Conservation (phyloP, 2,113 vertebrate species). For the Sinocyclocheilus maitianheensis region DNA sequence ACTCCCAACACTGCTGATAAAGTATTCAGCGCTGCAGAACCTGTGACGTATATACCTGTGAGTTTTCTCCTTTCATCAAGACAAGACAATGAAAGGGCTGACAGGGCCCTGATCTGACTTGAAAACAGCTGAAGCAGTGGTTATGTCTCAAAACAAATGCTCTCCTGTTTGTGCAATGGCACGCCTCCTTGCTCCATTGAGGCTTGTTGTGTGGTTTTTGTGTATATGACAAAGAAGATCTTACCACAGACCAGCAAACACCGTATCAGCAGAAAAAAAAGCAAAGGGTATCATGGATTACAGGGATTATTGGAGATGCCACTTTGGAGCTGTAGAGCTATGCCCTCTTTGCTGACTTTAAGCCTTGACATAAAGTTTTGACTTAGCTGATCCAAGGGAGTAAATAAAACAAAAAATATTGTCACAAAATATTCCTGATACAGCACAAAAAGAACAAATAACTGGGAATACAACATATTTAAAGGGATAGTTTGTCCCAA, state of each 20-base stretch:
- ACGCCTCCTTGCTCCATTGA: background rate
- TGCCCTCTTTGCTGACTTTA: conserved; percentile 51
- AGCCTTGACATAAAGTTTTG: conserved; percentile 39
- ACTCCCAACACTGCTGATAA: background rate
- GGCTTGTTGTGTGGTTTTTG: background rate
- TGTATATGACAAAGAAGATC: conserved; percentile 35
- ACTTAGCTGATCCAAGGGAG: conserved; percentile 42
- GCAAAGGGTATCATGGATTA: conserved; percentile 60
- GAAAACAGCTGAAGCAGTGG: conserved; percentile 50
- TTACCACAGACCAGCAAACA: conserved; percentile 3
- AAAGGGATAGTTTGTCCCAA: background rate
- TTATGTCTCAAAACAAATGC: conserved; percentile 43
- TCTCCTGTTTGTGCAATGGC: conserved; percentile 14
- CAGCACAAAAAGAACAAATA: background rate
- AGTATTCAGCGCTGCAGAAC: background rate
- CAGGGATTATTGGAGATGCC: conserved; percentile 61
- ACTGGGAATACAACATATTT: background rate
- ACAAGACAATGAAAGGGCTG: conserved; percentile 29
- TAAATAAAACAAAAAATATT: conserved; percentile 61
- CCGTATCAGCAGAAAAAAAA: conserved; percentile 3
- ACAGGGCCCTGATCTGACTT: conserved; percentile 15
- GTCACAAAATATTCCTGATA: conserved; percentile 51
- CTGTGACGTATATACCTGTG: conserved; percentile 42
- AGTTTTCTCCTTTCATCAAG: conserved; percentile 33
- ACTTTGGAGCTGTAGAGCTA: conserved; percentile 36